Percentiles rank a stretch among this genome's conserved stretches.
Evolutionary conservation across 2,797 vertebrate species (phyloP).

Genomic region (Halcyon badia): DNA sequence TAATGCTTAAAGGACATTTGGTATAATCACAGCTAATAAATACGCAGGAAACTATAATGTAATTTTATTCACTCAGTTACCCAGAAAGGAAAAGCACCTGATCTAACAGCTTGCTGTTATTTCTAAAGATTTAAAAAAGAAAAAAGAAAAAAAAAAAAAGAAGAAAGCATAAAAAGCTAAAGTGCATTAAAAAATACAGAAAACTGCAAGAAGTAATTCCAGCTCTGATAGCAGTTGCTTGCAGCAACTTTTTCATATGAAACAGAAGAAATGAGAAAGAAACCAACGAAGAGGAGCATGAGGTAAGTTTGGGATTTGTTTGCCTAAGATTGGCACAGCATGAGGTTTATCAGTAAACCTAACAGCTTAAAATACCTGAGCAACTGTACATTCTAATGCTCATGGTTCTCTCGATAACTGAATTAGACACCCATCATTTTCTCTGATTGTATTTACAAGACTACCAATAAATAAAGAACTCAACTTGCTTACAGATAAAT

Average conservation of each 20-base stretch:
- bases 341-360: neutral
- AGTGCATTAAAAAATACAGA: neutral
- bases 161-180: neutral
- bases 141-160: neutral
- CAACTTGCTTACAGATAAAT: neutral
- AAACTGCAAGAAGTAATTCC: neutral
- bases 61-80: neutral
- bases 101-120: neutral
- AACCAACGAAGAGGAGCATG: neutral
- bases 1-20: neutral
- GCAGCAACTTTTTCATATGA: neutral
- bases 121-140: neutral
- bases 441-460: neutral
- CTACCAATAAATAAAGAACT: neutral
- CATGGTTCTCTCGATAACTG: neutral
- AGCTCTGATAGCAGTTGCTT: neutral
- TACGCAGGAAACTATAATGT: neutral
- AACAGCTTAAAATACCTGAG: neutral
- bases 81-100: neutral
- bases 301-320: neutral
- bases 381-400: neutral
- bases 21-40: neutral
- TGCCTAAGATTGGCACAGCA: neutral
- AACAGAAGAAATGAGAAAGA: neutral
- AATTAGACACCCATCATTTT: neutral